A percentile compares a stretch with the other conserved stretches of the same genome.
Evolutionary conservation across 2,888 invertebrate species (phyloP).

Genomic region (Lasioglossum figueresi): DNA sequence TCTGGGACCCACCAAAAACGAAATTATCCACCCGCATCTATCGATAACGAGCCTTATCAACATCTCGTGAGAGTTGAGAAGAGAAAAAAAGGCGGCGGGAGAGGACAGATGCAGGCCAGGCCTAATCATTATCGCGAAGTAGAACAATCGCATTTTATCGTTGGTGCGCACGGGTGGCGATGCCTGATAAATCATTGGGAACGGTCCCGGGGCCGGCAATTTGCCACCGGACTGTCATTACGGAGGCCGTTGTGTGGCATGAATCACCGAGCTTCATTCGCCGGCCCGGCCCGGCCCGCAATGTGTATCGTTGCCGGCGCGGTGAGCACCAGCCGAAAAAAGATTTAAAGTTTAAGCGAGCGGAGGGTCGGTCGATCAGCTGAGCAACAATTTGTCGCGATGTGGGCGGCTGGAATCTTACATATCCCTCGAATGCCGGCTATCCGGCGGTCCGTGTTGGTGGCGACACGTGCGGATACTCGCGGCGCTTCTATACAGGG

Average conservation of each 20-base stretch:
- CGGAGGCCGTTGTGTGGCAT: conserved; percentile 52
- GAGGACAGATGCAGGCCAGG: background rate
- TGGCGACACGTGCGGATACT: conserved; percentile 56
- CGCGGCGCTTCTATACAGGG: background rate
- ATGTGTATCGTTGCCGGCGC: conserved; percentile 53
- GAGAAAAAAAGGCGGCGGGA: background rate
- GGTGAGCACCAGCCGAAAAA: conserved; percentile 23
- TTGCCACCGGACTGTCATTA: conserved; percentile 70
- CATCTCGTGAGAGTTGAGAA: background rate
- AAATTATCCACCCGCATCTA: background rate
- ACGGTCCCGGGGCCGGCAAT: conserved; percentile 63
- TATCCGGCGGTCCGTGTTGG: conserved; percentile 23
- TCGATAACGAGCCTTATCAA: background rate
- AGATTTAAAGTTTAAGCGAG: conserved; percentile 59
- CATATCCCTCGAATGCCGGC: conserved; percentile 69
- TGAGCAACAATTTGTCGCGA: conserved; percentile 72
- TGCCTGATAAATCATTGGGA: conserved; percentile 67
- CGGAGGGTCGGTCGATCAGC: conserved; percentile 66
- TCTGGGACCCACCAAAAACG: background rate
- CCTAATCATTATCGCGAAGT: conserved; percentile 41
- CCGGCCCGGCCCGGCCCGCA: conserved; percentile 13
- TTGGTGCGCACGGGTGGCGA: conserved; percentile 58
- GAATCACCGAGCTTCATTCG: conserved; percentile 58
- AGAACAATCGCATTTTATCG: conserved; percentile 55
- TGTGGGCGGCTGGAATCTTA: conserved; percentile 73